These are phyloP conservation scores for Syrista parreyssii DNA, from an alignment of 2,888 invertebrate genomes.

Conservation along the genomic window DNA sequence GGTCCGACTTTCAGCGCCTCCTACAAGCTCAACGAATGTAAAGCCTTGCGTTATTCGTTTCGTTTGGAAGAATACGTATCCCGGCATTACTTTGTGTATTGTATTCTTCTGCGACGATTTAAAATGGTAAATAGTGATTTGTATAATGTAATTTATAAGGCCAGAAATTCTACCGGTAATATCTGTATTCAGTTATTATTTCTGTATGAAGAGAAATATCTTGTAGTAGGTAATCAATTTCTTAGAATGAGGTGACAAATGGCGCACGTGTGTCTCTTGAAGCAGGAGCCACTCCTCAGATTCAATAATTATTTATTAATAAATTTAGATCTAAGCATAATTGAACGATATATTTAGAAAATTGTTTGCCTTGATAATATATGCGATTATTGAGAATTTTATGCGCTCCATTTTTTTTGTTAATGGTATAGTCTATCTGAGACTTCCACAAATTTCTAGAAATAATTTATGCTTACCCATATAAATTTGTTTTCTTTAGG, in stretches of 20 bases:
- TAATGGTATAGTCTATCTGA: neutral
- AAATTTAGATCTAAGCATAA: neutral
- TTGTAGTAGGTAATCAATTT: neutral
- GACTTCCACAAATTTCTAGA: neutral
- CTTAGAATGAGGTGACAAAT: constrained; percentile 39
- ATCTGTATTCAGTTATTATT: neutral
- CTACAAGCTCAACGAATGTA: neutral
- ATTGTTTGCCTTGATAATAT: neutral
- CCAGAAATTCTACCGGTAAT: neutral
- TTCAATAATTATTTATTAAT: neutral
- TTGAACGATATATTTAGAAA: neutral
- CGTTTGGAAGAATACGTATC: neutral
- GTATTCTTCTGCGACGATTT: neutral
- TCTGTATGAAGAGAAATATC: neutral
- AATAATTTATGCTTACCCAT: neutral
- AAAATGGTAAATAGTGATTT: neutral
- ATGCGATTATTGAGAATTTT: neutral
- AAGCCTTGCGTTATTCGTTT: neutral
- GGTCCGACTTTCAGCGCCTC: neutral
- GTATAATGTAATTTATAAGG: neutral
- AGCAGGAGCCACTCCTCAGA: constrained; percentile 30
- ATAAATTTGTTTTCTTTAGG: constrained; percentile 66
- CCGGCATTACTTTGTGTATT: neutral
- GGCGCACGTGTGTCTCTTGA: constrained; percentile 48
- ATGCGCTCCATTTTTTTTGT: neutral